These are phyloP conservation scores for Drosophila phalerata DNA, from an alignment of 2,888 invertebrate genomes.

Conservation along the genomic window DNA sequence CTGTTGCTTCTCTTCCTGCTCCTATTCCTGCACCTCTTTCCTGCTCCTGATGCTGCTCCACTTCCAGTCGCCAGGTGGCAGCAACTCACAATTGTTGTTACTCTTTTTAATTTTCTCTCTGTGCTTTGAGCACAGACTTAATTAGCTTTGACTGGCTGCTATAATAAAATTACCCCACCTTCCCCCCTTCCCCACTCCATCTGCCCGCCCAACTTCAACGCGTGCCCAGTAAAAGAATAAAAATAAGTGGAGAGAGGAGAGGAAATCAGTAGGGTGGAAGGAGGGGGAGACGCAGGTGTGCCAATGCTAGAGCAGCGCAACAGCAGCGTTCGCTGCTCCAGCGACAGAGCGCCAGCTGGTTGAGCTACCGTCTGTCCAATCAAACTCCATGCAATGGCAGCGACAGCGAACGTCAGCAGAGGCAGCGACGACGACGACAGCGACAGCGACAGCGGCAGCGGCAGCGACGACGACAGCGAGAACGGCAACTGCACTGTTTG, in stretches of 20 bases:
- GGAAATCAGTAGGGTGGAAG: neutral
- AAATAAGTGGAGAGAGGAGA: neutral
- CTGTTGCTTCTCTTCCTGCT: constrained; percentile 7
- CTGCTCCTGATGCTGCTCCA: constrained; percentile 4
- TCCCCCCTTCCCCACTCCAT: neutral
- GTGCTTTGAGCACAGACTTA: constrained; percentile 61
- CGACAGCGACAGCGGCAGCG: constrained; percentile 14
- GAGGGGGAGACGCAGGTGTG: constrained; percentile 60
- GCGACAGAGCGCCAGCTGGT: constrained; percentile 39
- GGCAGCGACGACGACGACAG: constrained; percentile 14
- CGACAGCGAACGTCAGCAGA: constrained; percentile 12
- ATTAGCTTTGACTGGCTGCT: constrained; percentile 72
- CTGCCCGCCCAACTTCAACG: constrained; percentile 19
- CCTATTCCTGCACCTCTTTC: neutral
- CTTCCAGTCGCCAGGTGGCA: constrained; percentile 47
- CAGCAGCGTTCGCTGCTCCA: constrained; percentile 31
- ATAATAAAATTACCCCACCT: constrained; percentile 50
- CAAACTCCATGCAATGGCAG: constrained; percentile 47
- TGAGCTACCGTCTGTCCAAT: constrained; percentile 46
- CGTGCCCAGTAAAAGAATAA: constrained; percentile 38
- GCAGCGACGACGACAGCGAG: constrained; percentile 1
- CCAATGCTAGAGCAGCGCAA: constrained; percentile 58
- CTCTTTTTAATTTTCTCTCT: constrained; percentile 35
- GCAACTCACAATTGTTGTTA: constrained; percentile 48
- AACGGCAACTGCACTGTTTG: constrained; percentile 4